Base-by-base conservation (phyloP, 2,888 invertebrate species). In the Poecilus cupreus region DNA sequence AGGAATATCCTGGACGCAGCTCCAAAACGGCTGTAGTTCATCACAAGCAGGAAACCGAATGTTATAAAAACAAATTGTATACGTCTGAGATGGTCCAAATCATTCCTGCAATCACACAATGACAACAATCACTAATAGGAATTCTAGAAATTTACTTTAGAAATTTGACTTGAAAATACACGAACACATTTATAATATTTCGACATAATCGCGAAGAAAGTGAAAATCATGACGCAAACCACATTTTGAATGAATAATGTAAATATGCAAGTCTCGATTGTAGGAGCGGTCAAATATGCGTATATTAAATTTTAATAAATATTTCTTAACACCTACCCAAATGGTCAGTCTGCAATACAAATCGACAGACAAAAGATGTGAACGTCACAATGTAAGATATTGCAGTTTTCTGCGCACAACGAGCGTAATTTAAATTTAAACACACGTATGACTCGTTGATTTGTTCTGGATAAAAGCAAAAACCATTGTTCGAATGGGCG, bases 81-180 rank as follows among this genome's bases (percentile, higher is more conserved):
- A 54, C 11, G 54, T 32, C 11, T 75, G 75, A 75, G 75, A 75
- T 20, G 75, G 75, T 75, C 75, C 75, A 75, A 75, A 54, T 54
- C 75, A 39, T 46, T 32, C 75, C 75, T 75, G 20, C 6, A 54
- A 75, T 11, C 74, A 74, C 46, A 74, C 26, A 39, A 72, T 10
- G 10, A 49, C 22, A 46, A 74, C 16, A 24, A 51, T 51, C 51
- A 18, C 20, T 22, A 54, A 54, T 22, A 2, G 8, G 20, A 6
- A 16, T 18, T 4, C 20, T 20, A 24, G n/a, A 26, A n/a, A 60
- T 24, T n/a, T 32, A 32, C 8, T 32, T 8, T 60, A 60, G 26
- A 60, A 60, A 60, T 60, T 60, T 3, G 26, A 60, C 11, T 13
- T 6, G n/a, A 26, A 60, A 26, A 22, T 13, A 46, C 10, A 46